phyloP scores from a whole-genome alignment of 2,113 vertebrate genomes.

The Dromiciops gliroides region DNA sequence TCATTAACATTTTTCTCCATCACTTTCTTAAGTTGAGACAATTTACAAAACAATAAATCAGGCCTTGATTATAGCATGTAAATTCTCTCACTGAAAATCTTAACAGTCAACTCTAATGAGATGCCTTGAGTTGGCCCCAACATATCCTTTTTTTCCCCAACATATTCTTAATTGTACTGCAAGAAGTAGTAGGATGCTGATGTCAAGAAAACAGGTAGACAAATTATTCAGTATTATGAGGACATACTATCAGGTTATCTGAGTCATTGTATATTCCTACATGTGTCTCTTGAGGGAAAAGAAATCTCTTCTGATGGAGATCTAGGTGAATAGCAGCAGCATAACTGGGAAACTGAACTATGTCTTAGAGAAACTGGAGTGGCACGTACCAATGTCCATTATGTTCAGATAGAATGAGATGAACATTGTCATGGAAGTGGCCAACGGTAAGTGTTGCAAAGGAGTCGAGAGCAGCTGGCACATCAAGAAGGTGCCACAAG shows the following conservation, averaged over 20 bases:
- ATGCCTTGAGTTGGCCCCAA: background rate
- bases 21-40: background rate
- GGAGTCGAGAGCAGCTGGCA: background rate
- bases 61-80: background rate
- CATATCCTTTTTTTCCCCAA: background rate
- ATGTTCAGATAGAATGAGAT: background rate
- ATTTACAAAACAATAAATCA: background rate
- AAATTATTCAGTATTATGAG: background rate
- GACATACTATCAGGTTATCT: background rate
- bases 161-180: background rate
- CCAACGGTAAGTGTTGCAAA: background rate
- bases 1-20: background rate
- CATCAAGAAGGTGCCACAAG: background rate
- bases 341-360: background rate
- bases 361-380: background rate
- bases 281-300: background rate
- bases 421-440: background rate
- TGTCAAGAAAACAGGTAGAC: background rate
- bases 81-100: background rate
- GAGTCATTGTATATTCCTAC: background rate
- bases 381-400: background rate
- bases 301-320: too few relatives aligned
- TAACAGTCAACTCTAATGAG: background rate
- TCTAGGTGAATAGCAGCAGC: background rate
- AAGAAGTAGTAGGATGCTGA: background rate